These are phyloP conservation scores for Drosophila ercepeae DNA, from an alignment of 1,140 invertebrate genomes.

Conservation along the genomic window DNA sequence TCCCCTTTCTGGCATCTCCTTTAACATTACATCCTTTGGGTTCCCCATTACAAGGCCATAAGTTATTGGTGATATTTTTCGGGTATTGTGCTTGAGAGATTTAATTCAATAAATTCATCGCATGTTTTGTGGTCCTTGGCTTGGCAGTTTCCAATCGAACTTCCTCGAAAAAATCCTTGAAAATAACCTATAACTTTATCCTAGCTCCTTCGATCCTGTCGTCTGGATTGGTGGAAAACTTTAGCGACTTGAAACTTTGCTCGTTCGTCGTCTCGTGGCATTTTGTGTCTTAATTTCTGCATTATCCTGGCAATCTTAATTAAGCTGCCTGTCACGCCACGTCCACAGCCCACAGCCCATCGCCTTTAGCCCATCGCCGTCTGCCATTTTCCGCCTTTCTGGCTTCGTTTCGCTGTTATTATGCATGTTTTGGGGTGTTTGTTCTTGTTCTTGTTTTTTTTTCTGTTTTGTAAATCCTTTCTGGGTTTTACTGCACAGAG, in stretches of 20 bases:
- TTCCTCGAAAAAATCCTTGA: constrained; percentile 8
- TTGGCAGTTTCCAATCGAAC: constrained; percentile 23
- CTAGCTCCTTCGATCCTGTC: background rate
- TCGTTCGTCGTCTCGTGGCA: constrained; percentile 13
- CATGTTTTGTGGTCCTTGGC: constrained; percentile 19
- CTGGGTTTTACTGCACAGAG: constrained; percentile 3
- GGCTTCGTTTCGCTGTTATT: background rate
- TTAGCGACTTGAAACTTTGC: constrained; percentile 17
- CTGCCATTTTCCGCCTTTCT: constrained; percentile 8
- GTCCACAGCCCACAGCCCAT: background rate
- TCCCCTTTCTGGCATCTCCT: background rate
- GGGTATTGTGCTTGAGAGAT: constrained; percentile 31
- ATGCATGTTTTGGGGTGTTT: constrained; percentile 7
- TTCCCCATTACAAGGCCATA: background rate
- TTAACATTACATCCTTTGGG: background rate
- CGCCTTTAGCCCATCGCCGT: constrained; percentile 7
- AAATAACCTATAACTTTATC: background rate
- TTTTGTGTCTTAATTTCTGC: constrained; percentile 55
- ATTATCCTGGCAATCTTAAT: constrained; percentile 66
- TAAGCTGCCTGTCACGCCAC: constrained; percentile 49
- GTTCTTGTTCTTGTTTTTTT: background rate
- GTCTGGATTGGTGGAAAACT: constrained; percentile 2
- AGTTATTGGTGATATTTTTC: constrained; percentile 5
- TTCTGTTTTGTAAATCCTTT: background rate
- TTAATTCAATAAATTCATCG: constrained; percentile 52